Conservation (phyloP, 2,888 invertebrate genomes). For the Selenia dentaria region DNA sequence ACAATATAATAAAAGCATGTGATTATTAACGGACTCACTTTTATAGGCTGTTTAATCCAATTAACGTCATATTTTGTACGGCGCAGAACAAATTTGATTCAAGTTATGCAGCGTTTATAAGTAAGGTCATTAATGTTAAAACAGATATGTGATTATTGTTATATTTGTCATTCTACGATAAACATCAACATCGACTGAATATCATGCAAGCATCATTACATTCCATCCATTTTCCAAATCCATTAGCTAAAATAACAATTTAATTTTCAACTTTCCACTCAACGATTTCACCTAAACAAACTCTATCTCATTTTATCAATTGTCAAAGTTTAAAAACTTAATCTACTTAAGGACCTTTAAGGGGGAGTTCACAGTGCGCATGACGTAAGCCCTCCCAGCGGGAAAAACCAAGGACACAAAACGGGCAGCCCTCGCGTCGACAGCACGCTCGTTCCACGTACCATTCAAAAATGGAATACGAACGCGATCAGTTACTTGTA, state of each 20-base stretch:
- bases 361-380: slow-evolving; percentile 70
- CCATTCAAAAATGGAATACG: slow-evolving; percentile 61
- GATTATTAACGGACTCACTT: too few species aligned
- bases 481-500: slow-evolving; percentile 61
- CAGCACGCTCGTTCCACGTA: slow-evolving; percentile 48
- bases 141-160: too few species aligned
- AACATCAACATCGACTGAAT: too few species aligned
- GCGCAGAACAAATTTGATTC: too few species aligned
- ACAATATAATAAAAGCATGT: too few species aligned
- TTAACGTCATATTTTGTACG: too few species aligned
- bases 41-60: too few species aligned
- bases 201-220: too few species aligned
- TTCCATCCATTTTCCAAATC: slow-evolving; percentile 6
- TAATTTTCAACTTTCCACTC: slow-evolving; percentile 69
- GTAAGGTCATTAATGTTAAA: too few species aligned
- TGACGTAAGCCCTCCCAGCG: slow-evolving; percentile 67
- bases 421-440: slow-evolving; percentile 50
- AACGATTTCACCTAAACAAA: slow-evolving; percentile 70
- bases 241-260: slow-evolving; percentile 40
- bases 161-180: too few species aligned
- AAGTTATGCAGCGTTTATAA: too few species aligned
- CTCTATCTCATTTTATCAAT: slow-evolving; percentile 79
- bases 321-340: slow-evolving; percentile 83
- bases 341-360: slow-evolving; percentile 80
- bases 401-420: slow-evolving; percentile 76